Conservation (phyloP, 2,888 invertebrate species). For the Alloscopus bannaensis region DNA sequence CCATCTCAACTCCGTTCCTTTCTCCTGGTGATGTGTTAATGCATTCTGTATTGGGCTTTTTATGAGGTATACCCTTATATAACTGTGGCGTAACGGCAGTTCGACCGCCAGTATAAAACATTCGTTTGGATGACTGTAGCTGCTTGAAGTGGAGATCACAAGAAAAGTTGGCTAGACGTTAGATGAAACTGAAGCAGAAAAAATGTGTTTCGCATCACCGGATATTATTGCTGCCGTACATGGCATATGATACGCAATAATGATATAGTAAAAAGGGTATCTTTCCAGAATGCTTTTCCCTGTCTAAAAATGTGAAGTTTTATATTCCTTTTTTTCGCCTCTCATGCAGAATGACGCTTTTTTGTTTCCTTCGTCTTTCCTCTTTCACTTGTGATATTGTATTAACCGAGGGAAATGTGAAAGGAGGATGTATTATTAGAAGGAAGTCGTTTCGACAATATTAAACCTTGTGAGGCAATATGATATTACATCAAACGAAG, state of each 20-base stretch:
- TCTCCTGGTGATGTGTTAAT: too few species aligned
- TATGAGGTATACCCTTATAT: too few species aligned
- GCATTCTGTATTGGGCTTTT: too few species aligned
- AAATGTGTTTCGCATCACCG: constrained; percentile 62
- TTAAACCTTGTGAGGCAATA: constrained; percentile 47
- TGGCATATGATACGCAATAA: constrained; percentile 60
- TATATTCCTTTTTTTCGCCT: constrained; percentile 16
- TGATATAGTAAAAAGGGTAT: constrained; percentile 58
- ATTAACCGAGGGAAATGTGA: neutral
- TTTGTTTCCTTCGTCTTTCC: neutral
- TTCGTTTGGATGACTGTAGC: constrained; percentile 25
- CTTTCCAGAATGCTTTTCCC: constrained; percentile 30
- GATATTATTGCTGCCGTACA: constrained; percentile 59
- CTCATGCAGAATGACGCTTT: constrained; percentile 19
- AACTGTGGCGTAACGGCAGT: too few species aligned
- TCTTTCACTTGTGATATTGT: neutral
- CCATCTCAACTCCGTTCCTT: too few species aligned
- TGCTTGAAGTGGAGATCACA: constrained; percentile 34
- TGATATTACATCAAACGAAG: constrained; percentile 41
- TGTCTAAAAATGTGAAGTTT: constrained; percentile 19
- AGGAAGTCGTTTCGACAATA: constrained; percentile 53
- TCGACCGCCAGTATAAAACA: neutral
- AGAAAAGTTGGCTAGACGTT: constrained; percentile 37
- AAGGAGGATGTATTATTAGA: constrained; percentile 19
- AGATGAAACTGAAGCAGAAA: constrained; percentile 61